phyloP scores from a whole-genome alignment of 2,888 invertebrate species.

The Acrobasis repandana region DNA sequence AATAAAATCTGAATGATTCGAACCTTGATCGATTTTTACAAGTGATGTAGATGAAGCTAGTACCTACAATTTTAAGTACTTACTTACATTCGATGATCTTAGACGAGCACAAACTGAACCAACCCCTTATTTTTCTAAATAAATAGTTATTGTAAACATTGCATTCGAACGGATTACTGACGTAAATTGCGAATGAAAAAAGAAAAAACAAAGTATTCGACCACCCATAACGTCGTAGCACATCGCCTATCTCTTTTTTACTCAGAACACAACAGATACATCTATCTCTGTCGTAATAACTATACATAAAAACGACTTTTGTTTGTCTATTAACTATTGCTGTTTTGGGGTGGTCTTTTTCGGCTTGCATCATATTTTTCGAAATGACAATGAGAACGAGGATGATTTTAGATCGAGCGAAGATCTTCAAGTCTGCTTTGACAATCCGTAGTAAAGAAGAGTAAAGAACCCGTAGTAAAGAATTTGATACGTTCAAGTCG shows the following conservation, averaged over 20 bases:
- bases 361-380: constrained; percentile 28
- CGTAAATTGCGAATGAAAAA: constrained; percentile 60
- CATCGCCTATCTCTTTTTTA: constrained; percentile 44
- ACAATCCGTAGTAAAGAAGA: no score
- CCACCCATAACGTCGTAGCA: constrained; percentile 67
- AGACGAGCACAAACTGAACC: no score
- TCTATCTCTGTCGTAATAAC: constrained; percentile 46
- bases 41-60: no score
- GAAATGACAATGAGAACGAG: constrained; percentile 19
- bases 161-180: constrained; percentile 14
- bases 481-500: no score
- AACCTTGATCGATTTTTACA: no score
- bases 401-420: neutral
- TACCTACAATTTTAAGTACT: no score
- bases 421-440: neutral
- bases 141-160: neutral
- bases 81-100: no score
- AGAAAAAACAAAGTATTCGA: constrained; percentile 63
- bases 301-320: constrained; percentile 48
- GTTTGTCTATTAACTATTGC: constrained; percentile 69
- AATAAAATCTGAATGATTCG: no score
- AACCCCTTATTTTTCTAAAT: no score
- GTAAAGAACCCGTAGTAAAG: no score
- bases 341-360: constrained; percentile 72
- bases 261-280: constrained; percentile 26